These are phyloP conservation scores for Montipora efflorescens DNA, from an alignment of 64 coral and sea anemone genomes.

Conservation along the genomic window DNA sequence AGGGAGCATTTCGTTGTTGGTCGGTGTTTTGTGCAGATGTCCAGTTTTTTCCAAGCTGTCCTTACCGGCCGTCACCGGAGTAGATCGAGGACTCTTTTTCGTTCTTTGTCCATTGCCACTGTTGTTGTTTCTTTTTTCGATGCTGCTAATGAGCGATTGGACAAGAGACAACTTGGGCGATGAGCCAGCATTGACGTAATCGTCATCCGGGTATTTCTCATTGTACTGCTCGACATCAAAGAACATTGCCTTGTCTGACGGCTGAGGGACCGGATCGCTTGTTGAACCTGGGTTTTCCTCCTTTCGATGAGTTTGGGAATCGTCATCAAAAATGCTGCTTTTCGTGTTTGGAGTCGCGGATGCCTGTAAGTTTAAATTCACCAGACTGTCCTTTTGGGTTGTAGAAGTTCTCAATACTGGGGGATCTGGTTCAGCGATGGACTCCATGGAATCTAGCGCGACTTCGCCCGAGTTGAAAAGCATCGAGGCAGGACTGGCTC, in stretches of 20 bases:
- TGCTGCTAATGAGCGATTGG: slow-evolving; percentile 60
- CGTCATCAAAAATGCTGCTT: slow-evolving; percentile 27
- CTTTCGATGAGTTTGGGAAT: background rate
- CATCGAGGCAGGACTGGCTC: slow-evolving; percentile 40
- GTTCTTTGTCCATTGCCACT: background rate
- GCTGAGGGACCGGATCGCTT: background rate
- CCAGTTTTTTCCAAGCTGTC: background rate
- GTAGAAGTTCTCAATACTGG: background rate
- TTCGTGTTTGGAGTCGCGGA: slow-evolving; percentile 23
- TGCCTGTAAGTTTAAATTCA: slow-evolving; percentile 25
- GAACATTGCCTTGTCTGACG: slow-evolving; percentile 56
- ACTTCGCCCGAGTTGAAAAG: slow-evolving; percentile 48
- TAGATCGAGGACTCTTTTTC: background rate
- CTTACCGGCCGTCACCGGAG: background rate
- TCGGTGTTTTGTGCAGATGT: no score
- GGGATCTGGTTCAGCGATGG: background rate
- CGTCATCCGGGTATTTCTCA: slow-evolving; percentile 15
- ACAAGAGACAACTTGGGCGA: slow-evolving; percentile 61
- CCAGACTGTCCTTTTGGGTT: slow-evolving; percentile 6
- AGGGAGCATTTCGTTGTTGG: background rate
- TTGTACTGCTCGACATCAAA: slow-evolving; percentile 60
- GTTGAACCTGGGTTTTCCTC: background rate
- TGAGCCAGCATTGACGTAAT: background rate
- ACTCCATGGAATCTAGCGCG: background rate
- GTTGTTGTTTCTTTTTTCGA: slow-evolving; percentile 39